Conservation (phyloP, 2,113 vertebrate species). For the Gopherus flavomarginatus region DNA sequence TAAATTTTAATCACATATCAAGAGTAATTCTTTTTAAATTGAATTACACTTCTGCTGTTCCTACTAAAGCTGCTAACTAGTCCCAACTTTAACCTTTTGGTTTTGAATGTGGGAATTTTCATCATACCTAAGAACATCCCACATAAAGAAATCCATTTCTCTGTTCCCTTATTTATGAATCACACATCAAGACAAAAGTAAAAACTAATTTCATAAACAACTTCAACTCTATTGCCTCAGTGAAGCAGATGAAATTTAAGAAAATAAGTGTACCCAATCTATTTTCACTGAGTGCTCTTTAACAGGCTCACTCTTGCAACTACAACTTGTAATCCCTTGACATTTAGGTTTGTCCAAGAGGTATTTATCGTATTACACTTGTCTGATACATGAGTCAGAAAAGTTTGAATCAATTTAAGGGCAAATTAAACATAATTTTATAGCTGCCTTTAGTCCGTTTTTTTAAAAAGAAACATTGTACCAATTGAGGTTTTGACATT, state of each 20-base stretch:
- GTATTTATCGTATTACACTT: conserved; percentile 22
- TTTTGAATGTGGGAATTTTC: background rate
- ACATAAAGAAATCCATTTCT: background rate
- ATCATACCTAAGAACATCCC: background rate
- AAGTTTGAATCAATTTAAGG: conserved; percentile 41
- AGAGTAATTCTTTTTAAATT: background rate
- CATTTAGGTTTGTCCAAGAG: background rate
- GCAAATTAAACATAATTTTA: conserved; percentile 39
- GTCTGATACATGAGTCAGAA: background rate
- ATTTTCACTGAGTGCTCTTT: background rate
- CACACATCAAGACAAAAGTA: background rate
- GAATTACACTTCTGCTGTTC: background rate
- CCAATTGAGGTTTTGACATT: conserved; percentile 63
- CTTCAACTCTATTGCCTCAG: background rate
- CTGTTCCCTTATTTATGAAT: background rate
- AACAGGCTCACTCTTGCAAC: background rate
- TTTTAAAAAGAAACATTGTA: conserved; percentile 45
- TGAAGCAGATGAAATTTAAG: background rate
- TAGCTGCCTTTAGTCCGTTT: conserved; percentile 60
- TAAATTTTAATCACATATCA: background rate
- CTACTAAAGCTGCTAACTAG: background rate
- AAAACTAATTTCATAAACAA: background rate
- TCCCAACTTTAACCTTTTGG: background rate
- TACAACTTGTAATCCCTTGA: conserved; percentile 50
- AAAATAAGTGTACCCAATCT: background rate